Base-by-base conservation (phyloP, 2,797 vertebrate genomes). In the Silurus aristotelis region DNA sequence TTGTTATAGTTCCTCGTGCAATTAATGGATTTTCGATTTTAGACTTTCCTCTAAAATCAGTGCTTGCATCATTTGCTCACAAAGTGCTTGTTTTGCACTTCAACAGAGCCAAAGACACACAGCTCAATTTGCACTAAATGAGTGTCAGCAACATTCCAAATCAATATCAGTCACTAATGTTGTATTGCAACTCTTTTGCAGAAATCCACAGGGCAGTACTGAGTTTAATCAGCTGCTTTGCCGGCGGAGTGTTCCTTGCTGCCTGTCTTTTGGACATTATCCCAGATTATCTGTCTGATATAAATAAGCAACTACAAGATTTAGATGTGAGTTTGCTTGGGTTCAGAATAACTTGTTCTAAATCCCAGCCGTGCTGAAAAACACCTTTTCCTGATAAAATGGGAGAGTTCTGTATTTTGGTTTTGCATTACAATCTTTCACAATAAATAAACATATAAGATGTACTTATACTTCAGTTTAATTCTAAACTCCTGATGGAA, bases 191-290 rank as follows among this genome's bases (percentile, higher is more conserved):
- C 64, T 13, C 5, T 48, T 87, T 38, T 66, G 1, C 88, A 96
- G 96, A 95, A 68, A 89, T 70, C 66, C 96, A 96, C 80, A 92
- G 89, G 38, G 91, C 89, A 1, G 89, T 97, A 25, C 92, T 97
- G 87, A 96, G 96, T 90, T 90, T 97, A 67, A 95, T 97, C 90
- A 97, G 97, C 92, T 97, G 96, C 73, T 93, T 95, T 68, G 96
- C 97, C 0, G 97, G 97, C 0, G 97, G 97, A 0, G 95, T 97
- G 70, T 98, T 98, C 89, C 93, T 98, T 84, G 95, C 97, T 25
- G 96, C 96, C 17, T 97, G 97, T 91, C 86, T 97, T 8, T 94
- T 98, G 86, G 97, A 98, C 91, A 97, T 97, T 89, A 95, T 97
- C n/a, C 95, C 96, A 12, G 96, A 97, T 87, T 97, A 97, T 82